Base-by-base conservation (phyloP, 37 sponge, comb jelly and placozoan species). In the Axinella damicornis region DNA sequence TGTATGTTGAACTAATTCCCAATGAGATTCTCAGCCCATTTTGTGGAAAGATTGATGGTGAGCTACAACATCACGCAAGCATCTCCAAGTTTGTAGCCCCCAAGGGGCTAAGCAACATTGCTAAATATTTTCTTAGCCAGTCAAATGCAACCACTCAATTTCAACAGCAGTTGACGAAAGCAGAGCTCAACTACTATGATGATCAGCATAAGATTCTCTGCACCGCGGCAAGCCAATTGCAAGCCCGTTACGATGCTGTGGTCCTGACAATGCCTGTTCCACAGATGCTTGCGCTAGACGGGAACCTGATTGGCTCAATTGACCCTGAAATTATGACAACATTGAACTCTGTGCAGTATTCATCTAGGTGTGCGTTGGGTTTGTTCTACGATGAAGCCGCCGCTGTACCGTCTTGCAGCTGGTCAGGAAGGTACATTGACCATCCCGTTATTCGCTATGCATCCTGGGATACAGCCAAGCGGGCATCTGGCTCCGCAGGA, bases 291-390 rank as follows among this genome's bases (percentile, higher is more conserved):
- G 39, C 75, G 25, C 34, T 85, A 16, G 24, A 64, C 2, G 91
- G 86, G 17, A 59, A 80, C 38, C 31, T 85, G 12, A 4, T 76
- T 0, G n/a, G 57, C 27, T 65, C 53, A 5, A 38, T 59, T 15
- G 73, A 61, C 36, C 57, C 65, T 20, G 80, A 64, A 5, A 53
- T 25, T 5, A 18, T n/a, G 6, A 21, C 69, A 37, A 83, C 69
- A 11, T 60, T 90, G 1, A 27, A 57, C 17, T n/a, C 59, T 20
- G 85, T 85, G 18, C 35, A 55, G 39, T 90, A 90, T 74, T 81
- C 91, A 14, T 80, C 86, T 22, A 67, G 91, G 14, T 90, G 85
- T 85, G 91, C 91, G 35, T 55, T 90, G 57, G 91, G 81, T 19
- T 53, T 90, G n/a, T 79, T 84, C 41, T 90, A 83, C 69, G 73